Base-by-base conservation (phyloP, 2,797 vertebrate genomes). In the Poecilia velifera region DNA sequence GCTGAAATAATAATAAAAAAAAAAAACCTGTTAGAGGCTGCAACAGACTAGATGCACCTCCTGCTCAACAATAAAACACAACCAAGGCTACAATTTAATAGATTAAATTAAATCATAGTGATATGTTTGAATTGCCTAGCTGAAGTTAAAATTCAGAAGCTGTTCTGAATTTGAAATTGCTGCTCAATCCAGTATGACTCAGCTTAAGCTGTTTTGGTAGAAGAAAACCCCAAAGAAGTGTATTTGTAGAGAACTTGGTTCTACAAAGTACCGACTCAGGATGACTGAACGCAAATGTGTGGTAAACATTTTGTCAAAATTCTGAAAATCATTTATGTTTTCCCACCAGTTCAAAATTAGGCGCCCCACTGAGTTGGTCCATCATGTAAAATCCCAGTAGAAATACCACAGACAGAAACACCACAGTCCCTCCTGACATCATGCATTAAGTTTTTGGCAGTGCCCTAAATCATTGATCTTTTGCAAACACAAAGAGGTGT, bases 321-420 rank as follows among this genome's bases (percentile, higher is more conserved):
- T 13, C 12, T 70, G 10, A 45, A 45, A 43, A n/a, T 70, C 34
- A 39, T 43, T 10, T 39, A 12, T 22, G 10, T 25, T 68, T 64
- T 41, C 2, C 62, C 36, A 13, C 36, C 20, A 68, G 64, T 41
- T 39, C 36, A 68, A 12, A 25, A 41, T 68, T 12, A 41, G 8
- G 4, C 0, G 14, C 66, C 12, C n/a, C 12, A 71, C 28, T n/a
- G 13, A 45, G 12, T 45, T 45, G 9, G 12, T 71, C 9, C 41
- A 9, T 41, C 36, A 41, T 4, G 22, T 71, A n/a, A 71, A 71
- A 71, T 71, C 12, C 25, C 41, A 43, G 36, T 41, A 41, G 16
- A 74, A 64, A 66, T 0, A 49, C 9, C 3, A 46, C 66, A 78
- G 55, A 59, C 45, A 74, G 39, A 87, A 77, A 41, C 47, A 82